Percentiles rank a stretch among this genome's conserved stretches.
Evolutionary conservation across 2,888 invertebrate genomes (phyloP).

Genomic region (Pristionchus maxplancki): DNA sequence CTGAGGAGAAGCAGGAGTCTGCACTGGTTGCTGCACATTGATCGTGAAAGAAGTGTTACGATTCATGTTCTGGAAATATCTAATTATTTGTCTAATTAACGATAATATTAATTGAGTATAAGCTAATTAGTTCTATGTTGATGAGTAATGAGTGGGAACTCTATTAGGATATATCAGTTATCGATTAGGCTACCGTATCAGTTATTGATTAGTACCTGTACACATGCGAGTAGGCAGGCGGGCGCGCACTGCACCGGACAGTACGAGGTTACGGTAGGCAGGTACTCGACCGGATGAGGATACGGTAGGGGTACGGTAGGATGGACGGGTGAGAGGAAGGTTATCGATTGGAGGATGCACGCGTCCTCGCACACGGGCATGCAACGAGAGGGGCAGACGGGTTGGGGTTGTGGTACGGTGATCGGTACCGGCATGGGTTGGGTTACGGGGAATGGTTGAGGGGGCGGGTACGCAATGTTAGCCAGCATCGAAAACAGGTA

Average conservation of each 20-base stretch:
- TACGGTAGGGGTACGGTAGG: not conserved
- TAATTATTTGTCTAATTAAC: not conserved
- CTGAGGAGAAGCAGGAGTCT: not conserved
- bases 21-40: not conserved
- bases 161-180: not conserved
- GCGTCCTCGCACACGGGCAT: slow-evolving; percentile 35
- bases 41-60: slow-evolving; percentile 39
- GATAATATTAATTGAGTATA: not conserved
- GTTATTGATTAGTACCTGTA: slow-evolving; percentile 33
- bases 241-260: slow-evolving; percentile 33
- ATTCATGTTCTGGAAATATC: not conserved
- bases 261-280: slow-evolving; percentile 27
- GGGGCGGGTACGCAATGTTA: slow-evolving; percentile 50
- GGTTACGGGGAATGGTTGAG: not conserved
- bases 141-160: not conserved
- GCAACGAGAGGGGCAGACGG: slow-evolving; percentile 7
- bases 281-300: not conserved
- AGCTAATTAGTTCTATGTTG: not conserved
- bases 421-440: not conserved
- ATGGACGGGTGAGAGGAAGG: not conserved
- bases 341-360: slow-evolving; percentile 11
- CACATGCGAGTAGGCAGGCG: slow-evolving; percentile 42
- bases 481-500: slow-evolving; percentile 53
- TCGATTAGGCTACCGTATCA: not conserved
- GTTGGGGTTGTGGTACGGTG: not conserved